A percentile compares a stretch with the other conserved stretches of the same genome.
Conservation (phyloP, 2,113 vertebrate genomes). For the Synchiropus splendidus region DNA sequence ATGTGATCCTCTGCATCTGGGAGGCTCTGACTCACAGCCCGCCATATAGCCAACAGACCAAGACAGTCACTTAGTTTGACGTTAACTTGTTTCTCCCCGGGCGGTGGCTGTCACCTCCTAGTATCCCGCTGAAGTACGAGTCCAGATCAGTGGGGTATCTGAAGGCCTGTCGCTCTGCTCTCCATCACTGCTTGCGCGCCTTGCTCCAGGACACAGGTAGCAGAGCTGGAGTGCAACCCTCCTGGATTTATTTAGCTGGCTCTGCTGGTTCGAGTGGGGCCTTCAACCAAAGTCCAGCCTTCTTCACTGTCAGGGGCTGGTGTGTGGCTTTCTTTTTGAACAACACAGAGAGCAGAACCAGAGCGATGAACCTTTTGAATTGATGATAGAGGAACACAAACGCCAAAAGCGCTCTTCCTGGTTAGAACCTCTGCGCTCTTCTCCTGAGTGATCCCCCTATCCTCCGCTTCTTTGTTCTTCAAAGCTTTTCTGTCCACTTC, state of each 20-base stretch:
- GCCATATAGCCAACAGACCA: constrained; percentile 41
- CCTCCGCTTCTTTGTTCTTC: no score
- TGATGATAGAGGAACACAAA: no score
- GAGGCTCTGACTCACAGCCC: constrained; percentile 52
- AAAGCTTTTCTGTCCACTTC: no score
- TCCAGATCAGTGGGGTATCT: constrained; percentile 49
- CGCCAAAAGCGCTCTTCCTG: no score
- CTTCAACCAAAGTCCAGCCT: no score
- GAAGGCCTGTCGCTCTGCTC: constrained; percentile 49
- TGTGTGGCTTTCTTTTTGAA: no score
- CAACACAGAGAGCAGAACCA: no score
- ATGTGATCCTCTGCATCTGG: constrained; percentile 33
- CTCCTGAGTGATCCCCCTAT: no score
- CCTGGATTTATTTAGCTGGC: constrained; percentile 30
- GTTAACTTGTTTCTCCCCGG: constrained; percentile 57
- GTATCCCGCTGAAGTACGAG: constrained; percentile 39
- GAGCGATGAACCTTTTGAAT: no score
- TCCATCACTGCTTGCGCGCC: constrained; percentile 35
- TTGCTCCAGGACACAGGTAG: constrained; percentile 47
- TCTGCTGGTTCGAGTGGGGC: constrained; percentile 7
- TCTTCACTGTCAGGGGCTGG: no score
- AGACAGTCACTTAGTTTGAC: constrained; percentile 57
- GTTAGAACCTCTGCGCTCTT: no score
- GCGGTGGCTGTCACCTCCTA: constrained; percentile 53
- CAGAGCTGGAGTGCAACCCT: constrained; percentile 20